Percentiles rank a stretch among this genome's conserved stretches.
These are phyloP conservation scores for Hypothenemus hampei DNA, from an alignment of 1,140 invertebrate genomes.

Conservation along the genomic window DNA sequence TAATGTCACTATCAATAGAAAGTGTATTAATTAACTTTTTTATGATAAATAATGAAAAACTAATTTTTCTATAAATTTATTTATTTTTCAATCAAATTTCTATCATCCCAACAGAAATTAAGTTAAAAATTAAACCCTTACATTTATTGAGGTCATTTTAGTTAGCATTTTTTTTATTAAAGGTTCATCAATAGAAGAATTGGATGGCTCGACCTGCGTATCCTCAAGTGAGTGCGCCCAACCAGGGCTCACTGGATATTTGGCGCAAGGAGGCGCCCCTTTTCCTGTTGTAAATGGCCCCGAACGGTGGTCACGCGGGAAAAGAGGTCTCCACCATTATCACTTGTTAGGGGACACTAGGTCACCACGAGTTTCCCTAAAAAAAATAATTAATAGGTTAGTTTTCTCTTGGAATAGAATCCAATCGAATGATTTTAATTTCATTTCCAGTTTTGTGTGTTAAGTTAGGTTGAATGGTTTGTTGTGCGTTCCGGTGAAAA, in stretches of 20 bases:
- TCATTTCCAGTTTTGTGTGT: background rate
- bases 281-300: conserved; percentile 58
- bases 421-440: background rate
- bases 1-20: too few species aligned
- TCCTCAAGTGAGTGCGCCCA: conserved; percentile 13
- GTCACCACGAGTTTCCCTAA: conserved; percentile 67
- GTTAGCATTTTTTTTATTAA: too few species aligned
- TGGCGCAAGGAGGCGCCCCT: conserved; percentile 20
- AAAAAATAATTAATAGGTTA: conserved; percentile 55
- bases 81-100: too few species aligned
- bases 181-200: too few species aligned
- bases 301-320: conserved; percentile 67
- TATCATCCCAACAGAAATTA: too few species aligned
- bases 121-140: too few species aligned
- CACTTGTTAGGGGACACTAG: conserved; percentile 74
- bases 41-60: too few species aligned
- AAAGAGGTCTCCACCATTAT: conserved; percentile 59
- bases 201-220: conserved; percentile 18
- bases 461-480: conserved; percentile 57
- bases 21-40: too few species aligned
- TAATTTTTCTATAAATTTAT: too few species aligned
- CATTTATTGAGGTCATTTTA: too few species aligned
- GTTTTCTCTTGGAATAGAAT: background rate
- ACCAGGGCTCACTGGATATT: conserved; percentile 11
- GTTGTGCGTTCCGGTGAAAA: conserved; percentile 63